Evolutionary conservation across 2,113 vertebrate genomes (phyloP).

Genomic region (Myiopsitta monachus): DNA sequence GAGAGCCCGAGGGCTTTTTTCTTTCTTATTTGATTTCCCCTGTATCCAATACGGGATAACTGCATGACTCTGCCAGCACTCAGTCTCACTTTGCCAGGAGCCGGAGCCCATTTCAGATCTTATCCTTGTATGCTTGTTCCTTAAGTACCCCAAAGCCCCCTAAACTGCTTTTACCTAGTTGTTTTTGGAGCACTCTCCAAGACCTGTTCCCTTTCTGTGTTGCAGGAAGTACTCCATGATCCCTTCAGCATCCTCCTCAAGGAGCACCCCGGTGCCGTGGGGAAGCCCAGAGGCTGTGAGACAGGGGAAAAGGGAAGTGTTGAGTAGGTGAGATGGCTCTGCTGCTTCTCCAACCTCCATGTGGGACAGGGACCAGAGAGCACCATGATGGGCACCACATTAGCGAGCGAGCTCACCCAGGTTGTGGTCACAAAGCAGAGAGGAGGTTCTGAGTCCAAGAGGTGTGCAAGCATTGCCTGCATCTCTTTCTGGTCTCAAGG

Average conservation of each 20-base stretch:
- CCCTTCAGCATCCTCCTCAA: neutral
- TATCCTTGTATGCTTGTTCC: neutral
- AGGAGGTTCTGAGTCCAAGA: neutral
- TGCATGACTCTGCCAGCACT: neutral
- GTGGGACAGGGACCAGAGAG: neutral
- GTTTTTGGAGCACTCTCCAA: neutral
- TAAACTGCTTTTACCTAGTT: neutral
- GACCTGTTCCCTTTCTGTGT: neutral
- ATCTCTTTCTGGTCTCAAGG: neutral
- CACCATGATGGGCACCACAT: neutral
- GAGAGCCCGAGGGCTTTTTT: neutral
- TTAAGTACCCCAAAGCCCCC: neutral
- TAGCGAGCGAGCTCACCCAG: neutral
- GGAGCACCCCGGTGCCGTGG: neutral
- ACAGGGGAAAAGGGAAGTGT: neutral
- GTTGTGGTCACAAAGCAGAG: neutral
- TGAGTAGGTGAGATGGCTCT: neutral
- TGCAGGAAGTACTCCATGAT: neutral
- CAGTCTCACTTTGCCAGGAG: neutral
- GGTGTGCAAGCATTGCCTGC: neutral
- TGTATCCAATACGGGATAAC: neutral
- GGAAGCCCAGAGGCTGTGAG: neutral
- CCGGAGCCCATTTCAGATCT: neutral
- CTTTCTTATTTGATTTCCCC: neutral
- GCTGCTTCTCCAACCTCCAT: neutral